Evolutionary conservation across 2,797 vertebrate species (phyloP).

Genomic region (Scleropages formosus): DNA sequence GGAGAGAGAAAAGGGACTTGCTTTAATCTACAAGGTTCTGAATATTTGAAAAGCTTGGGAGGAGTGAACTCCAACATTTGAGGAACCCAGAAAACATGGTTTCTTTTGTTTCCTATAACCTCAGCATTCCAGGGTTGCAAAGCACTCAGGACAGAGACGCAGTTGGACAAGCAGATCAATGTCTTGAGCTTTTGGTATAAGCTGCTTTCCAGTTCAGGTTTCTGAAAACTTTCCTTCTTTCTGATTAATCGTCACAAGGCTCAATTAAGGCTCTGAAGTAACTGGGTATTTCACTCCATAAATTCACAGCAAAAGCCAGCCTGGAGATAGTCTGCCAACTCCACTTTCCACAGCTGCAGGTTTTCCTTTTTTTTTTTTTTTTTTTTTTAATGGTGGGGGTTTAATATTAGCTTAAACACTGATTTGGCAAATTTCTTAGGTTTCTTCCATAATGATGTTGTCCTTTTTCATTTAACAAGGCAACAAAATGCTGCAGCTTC

Average conservation of each 20-base stretch:
- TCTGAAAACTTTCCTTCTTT: not conserved
- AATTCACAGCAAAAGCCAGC: slow-evolving; percentile 21
- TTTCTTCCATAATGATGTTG: not conserved
- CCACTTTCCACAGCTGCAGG: not conserved
- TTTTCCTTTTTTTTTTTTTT: too few species aligned
- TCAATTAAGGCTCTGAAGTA: slow-evolving; percentile 20
- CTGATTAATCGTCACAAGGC: slow-evolving; percentile 4
- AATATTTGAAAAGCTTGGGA: not conserved
- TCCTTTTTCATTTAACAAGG: not conserved
- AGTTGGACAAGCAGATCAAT: not conserved
- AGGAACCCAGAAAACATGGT: not conserved
- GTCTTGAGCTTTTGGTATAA: not conserved
- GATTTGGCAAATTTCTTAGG: not conserved
- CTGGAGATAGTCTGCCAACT: not conserved
- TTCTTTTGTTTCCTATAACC: not conserved
- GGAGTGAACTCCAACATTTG: not conserved
- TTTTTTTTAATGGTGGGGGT: too few species aligned
- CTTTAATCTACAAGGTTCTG: slow-evolving; percentile 41
- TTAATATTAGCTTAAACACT: not conserved
- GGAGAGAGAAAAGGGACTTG: slow-evolving; percentile 51
- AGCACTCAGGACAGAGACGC: not conserved
- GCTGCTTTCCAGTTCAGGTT: not conserved
- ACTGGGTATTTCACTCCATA: slow-evolving; percentile 15
- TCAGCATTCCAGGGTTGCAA: not conserved
- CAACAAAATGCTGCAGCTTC: not conserved